phyloP scores from a whole-genome alignment of 53 echinoderm and acorn worm species.

The Paracentrotus lividus region DNA sequence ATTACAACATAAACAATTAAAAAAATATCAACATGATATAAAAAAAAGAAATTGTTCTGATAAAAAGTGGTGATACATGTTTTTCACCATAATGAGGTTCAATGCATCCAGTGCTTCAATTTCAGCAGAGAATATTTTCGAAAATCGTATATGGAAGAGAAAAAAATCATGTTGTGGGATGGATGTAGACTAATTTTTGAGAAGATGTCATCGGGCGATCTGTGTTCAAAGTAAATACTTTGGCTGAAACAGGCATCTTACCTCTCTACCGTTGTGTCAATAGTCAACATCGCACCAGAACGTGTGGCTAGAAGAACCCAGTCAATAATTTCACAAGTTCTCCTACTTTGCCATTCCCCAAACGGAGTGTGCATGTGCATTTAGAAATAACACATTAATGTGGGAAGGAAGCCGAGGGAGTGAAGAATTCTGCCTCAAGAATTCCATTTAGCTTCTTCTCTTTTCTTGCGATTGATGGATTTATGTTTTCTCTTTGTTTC shows the following conservation, averaged over 20 bases:
- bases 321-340: constrained; percentile 66
- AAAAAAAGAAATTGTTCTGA: not conserved
- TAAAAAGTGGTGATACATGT: not conserved
- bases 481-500: constrained; percentile 22
- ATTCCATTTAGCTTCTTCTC: constrained; percentile 24
- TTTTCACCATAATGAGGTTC: not conserved
- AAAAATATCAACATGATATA: not conserved
- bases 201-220: constrained; percentile 59
- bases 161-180: not conserved
- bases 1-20: not conserved
- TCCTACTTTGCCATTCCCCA: not conserved
- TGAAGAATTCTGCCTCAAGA: not conserved
- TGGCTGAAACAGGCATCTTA: constrained; percentile 65
- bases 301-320: not conserved
- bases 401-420: constrained; percentile 31
- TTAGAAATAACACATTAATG: constrained; percentile 67
- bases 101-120: not conserved
- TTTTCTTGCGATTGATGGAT: not conserved
- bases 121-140: not conserved
- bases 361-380: constrained; percentile 50
- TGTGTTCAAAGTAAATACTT: constrained; percentile 66
- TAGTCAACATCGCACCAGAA: constrained; percentile 48
- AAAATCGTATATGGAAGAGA: not conserved
- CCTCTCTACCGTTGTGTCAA: constrained; percentile 35
- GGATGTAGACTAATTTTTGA: constrained; percentile 19